phyloP scores from a whole-genome alignment of 2,797 vertebrate species.

The Triplophysa yarkandensis region DNA sequence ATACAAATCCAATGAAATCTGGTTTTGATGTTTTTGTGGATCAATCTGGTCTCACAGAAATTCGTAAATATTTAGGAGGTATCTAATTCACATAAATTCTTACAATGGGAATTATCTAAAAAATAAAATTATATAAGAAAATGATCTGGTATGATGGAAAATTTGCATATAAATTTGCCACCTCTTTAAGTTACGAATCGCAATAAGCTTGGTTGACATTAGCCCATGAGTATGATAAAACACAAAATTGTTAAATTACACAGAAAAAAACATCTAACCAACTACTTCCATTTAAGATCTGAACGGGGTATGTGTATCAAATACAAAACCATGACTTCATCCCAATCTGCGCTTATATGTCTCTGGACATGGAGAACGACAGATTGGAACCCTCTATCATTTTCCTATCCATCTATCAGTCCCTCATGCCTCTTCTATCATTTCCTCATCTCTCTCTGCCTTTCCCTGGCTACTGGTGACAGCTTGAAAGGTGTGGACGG shows the following conservation, averaged over 20 bases:
- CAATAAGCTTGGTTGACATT: too few relatives aligned
- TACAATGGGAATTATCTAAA: too few relatives aligned
- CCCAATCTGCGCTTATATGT: slow-evolving; percentile 10
- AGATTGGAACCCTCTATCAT: slow-evolving; percentile 50
- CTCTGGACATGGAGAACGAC: slow-evolving; percentile 40
- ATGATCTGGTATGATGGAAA: too few relatives aligned
- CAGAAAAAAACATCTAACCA: not conserved
- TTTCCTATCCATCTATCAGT: slow-evolving; percentile 38
- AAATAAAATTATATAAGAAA: too few relatives aligned
- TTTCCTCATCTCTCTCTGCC: slow-evolving; percentile 50
- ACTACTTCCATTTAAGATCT: not conserved
- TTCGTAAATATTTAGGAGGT: too few relatives aligned
- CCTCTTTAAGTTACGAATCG: too few relatives aligned
- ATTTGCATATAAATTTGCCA: too few relatives aligned
- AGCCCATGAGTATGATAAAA: not conserved
- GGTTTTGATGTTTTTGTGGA: too few relatives aligned
- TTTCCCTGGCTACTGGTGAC: slow-evolving; percentile 61
- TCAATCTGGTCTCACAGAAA: too few relatives aligned
- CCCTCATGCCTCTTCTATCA: slow-evolving; percentile 45
- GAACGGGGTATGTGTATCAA: not conserved
- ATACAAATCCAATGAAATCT: too few relatives aligned
- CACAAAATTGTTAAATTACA: not conserved
- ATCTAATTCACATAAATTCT: too few relatives aligned
- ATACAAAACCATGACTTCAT: not conserved
- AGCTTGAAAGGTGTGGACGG: slow-evolving; percentile 65